Conservation (phyloP, 2,888 invertebrate species). For the Nephrotoma guestfalica region DNA sequence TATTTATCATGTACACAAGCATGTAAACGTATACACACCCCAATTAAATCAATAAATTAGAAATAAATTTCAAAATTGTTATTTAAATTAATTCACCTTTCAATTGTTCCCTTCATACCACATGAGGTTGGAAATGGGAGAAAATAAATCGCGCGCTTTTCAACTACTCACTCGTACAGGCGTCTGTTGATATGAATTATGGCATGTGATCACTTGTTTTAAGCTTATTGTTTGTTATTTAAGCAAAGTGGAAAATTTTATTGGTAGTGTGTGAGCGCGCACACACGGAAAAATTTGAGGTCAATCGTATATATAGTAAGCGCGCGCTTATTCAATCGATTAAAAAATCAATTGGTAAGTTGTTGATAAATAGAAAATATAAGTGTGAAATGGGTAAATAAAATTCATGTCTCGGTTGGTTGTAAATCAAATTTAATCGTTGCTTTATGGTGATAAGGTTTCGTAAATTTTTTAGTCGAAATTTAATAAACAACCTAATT, state of each 20-base stretch:
- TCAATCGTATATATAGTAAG: neutral
- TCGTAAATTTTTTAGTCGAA: neutral
- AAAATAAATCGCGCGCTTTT: neutral
- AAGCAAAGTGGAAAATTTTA: neutral
- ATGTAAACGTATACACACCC: neutral
- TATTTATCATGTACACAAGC: neutral
- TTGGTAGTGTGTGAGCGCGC: neutral
- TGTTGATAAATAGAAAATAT: neutral
- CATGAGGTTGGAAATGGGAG: neutral
- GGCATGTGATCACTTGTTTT: neutral
- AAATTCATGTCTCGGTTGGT: neutral
- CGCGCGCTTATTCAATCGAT: neutral
- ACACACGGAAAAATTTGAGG: neutral
- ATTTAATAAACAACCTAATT: too few species aligned
- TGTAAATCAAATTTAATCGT: neutral
- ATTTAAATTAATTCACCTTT: neutral
- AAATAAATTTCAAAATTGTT: neutral
- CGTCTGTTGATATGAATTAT: neutral
- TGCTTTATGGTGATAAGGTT: neutral
- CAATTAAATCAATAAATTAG: neutral
- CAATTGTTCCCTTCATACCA: neutral
- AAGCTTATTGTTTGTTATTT: neutral
- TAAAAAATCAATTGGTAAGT: neutral
- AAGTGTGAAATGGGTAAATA: neutral
- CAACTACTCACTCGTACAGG: neutral